Evolutionary conservation across 2,888 invertebrate genomes (phyloP), one percentile per base, ranked within the genome.

Genomic region (Zygogramma bicolorata): DNA sequence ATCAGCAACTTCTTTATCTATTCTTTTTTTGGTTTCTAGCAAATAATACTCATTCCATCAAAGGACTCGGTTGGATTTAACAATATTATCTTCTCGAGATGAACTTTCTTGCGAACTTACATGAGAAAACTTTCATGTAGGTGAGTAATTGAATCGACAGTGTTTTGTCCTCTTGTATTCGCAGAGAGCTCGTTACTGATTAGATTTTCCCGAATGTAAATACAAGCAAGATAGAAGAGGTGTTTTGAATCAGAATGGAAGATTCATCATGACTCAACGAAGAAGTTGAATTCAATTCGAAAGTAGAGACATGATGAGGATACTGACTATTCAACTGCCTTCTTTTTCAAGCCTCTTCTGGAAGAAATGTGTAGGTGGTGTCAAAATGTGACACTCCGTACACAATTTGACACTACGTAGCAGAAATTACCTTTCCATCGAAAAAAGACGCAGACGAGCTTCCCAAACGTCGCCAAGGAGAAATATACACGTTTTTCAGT

Each of bases 91-190:
- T 69, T 61, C 27, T 38, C 40, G 22, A 63, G 63, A 42, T 38
- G 60, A 46, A 65, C 53, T 59, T 61, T 65, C 63, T 42, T 18
- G 18, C 42, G 13, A 49, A 57, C 53, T 62, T 65, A 40, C 49
- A 49, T 49, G 20, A 34, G 31, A 66, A 65, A 73, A 69, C 61
- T 73, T 73, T 65, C 60, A 73, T 42, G 73, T 49, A 49, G 62
- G 61, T 34, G 22, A 20, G 53, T 73, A 73, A 73, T 73, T 73
- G 58, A 73, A 73, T 73, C 61, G 65, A 60, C 62, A 65, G 62
- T 29, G 59, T 58, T 58, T 65, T 65, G 31, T 15, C 40, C 40
- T 49, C 20, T n/a, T n/a, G 31, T 53, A 34, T 25, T 62, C 49
- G 5, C 34, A 46, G n/a, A n/a, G 40, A 62, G 42, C 40, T 68